Evolutionary conservation across 23 tunicate genomes (phyloP).

Genomic region (Aplidium turbinatum): DNA sequence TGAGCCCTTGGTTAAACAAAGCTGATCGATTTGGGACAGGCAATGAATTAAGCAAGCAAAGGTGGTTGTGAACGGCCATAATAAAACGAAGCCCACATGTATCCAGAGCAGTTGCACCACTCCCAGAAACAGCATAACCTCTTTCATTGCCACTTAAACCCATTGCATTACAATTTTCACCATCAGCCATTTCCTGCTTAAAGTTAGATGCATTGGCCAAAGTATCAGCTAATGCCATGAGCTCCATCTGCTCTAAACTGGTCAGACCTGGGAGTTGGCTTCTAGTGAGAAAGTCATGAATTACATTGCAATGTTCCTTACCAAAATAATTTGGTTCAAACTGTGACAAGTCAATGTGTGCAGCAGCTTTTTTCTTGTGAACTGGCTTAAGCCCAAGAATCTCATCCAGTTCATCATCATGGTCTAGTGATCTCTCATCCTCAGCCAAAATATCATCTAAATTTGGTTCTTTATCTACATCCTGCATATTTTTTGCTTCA

Average conservation of each 20-base stretch:
- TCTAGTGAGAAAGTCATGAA: conserved; percentile 63
- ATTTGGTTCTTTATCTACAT: conserved; percentile 11
- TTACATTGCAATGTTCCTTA: conserved; percentile 83
- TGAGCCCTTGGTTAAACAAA: conserved; percentile 61
- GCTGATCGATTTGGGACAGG: conserved; percentile 59
- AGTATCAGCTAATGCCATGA: conserved; percentile 90
- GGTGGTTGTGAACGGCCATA: conserved; percentile 86
- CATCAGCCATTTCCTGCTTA: conserved; percentile 5
- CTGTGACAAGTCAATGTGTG: conserved; percentile 63
- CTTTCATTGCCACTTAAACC: conserved; percentile 59
- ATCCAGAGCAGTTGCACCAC: conserved; percentile 73
- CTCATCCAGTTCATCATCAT: conserved; percentile 57
- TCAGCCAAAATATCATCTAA: conserved; percentile 16
- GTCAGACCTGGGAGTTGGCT: conserved; percentile 74
- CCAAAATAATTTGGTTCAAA: conserved; percentile 81
- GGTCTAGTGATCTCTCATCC: conserved; percentile 3
- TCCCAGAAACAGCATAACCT: conserved; percentile 83
- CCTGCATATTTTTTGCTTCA: background rate
- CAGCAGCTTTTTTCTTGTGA: conserved; percentile 41
- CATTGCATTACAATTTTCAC: conserved; percentile 9
- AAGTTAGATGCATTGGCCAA: conserved; percentile 52
- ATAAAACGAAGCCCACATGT: conserved; percentile 83
- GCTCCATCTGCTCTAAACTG: conserved; percentile 83
- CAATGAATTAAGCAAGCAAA: conserved; percentile 63
- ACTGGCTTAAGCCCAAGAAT: conserved; percentile 48